phyloP scores from a whole-genome alignment of 2,113 vertebrate species.

The Carettochelys insculpta region DNA sequence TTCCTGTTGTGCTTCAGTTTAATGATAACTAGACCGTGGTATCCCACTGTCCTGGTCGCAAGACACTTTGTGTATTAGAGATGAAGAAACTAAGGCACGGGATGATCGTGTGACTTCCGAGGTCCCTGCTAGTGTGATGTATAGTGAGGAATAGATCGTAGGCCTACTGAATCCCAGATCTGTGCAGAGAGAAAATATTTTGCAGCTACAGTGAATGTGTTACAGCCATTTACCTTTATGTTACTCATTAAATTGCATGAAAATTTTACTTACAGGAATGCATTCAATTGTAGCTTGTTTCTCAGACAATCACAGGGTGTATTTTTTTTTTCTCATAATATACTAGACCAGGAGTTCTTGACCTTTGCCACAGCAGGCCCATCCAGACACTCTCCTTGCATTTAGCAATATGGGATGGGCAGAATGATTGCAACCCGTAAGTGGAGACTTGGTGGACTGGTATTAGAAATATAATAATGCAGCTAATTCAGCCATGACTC shows the following conservation, averaged over 20 bases:
- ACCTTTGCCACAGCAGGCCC: background rate
- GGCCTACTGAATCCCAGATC: background rate
- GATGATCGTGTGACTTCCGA: too few relatives aligned
- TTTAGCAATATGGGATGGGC: background rate
- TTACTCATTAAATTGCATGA: background rate
- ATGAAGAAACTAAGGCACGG: accelerated
- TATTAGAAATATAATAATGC: background rate
- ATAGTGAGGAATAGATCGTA: background rate
- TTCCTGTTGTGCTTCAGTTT: background rate
- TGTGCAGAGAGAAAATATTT: background rate
- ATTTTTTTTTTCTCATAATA: background rate
- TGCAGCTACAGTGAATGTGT: background rate
- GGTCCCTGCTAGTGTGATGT: too few relatives aligned
- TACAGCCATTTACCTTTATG: background rate
- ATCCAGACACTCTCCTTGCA: background rate
- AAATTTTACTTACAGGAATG: background rate
- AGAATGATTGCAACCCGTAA: background rate
- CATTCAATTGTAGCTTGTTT: background rate
- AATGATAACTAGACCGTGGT: too few relatives aligned
- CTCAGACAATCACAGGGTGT: background rate
- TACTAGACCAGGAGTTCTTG: background rate
- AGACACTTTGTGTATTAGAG: background rate
- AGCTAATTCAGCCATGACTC: background rate
- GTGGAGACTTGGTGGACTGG: background rate
- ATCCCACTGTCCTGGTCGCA: too few relatives aligned